These are phyloP conservation scores for Amaurobius ferox DNA, from an alignment of 2,888 invertebrate species.

Conservation along the genomic window DNA sequence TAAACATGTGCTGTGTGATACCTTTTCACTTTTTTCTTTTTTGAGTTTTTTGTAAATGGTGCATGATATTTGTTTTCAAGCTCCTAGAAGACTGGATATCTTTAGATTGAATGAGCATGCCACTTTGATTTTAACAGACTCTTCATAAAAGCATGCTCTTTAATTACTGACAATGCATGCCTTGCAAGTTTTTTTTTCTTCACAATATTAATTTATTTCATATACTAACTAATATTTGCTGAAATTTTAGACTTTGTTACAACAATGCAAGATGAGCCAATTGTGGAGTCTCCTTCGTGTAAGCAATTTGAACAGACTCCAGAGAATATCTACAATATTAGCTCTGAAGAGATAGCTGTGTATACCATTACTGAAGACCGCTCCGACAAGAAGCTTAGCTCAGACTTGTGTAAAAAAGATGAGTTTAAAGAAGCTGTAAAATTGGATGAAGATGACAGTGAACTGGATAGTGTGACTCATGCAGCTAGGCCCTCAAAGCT, in stretches of 20 bases:
- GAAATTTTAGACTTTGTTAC: conserved; percentile 63
- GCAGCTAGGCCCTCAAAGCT: conserved; percentile 31
- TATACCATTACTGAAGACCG: not conserved
- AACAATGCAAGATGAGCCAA: conserved; percentile 32
- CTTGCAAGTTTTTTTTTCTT: conserved; percentile 26
- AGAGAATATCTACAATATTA: not conserved
- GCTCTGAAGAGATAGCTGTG: not conserved
- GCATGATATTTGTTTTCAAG: conserved; percentile 22
- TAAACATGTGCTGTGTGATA: not conserved
- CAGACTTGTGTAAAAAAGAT: conserved; percentile 41
- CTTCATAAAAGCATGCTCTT: conserved; percentile 48
- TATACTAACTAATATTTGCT: conserved; percentile 62
- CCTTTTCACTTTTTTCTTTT: not conserved
- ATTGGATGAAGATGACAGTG: conserved; percentile 47
- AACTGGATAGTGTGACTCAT: not conserved
- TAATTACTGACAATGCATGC: conserved; percentile 45
- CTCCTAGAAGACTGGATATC: conserved; percentile 31
- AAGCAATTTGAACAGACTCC: not conserved
- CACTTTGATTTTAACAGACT: conserved; percentile 4
- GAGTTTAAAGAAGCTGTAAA: conserved; percentile 58
- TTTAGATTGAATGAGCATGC: conserved; percentile 51
- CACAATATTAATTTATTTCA: conserved; percentile 16
- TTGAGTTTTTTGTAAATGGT: conserved; percentile 16
- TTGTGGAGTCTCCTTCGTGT: conserved; percentile 26
- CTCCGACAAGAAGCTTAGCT: conserved; percentile 26